These are phyloP conservation scores for Beris chalybata DNA, from an alignment of 2,888 invertebrate genomes.

Conservation along the genomic window DNA sequence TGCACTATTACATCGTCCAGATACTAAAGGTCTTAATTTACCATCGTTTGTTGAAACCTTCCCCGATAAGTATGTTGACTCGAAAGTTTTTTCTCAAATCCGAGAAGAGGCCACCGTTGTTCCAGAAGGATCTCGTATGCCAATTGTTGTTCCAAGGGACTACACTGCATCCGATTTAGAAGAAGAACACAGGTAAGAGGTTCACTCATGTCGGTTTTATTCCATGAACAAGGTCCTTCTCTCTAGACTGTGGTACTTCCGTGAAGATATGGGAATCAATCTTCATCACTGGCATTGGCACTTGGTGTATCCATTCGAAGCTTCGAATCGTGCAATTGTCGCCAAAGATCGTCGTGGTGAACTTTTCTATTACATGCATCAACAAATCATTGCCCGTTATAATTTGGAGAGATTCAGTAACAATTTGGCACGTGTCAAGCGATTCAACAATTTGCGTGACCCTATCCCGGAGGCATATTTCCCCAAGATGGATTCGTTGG, in stretches of 20 bases:
- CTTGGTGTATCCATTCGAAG: conserved; percentile 74
- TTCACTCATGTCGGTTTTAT: conserved; percentile 38
- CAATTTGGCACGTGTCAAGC: conserved; percentile 62
- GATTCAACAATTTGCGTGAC: conserved; percentile 64
- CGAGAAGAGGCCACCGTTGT: conserved; percentile 61
- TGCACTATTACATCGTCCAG: conserved; percentile 66
- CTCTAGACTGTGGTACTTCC: conserved; percentile 68
- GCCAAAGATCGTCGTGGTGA: conserved; percentile 75
- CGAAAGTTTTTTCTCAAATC: conserved; percentile 60
- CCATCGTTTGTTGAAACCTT: conserved; percentile 65
- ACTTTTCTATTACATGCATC: conserved; percentile 78
- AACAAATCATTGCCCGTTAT: conserved; percentile 64
- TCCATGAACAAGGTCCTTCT: not conserved
- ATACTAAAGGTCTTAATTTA: conserved; percentile 61
- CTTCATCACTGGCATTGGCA: conserved; percentile 64
- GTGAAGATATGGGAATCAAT: conserved; percentile 60
- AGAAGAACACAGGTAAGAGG: conserved; percentile 65
- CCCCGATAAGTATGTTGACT: conserved; percentile 64
- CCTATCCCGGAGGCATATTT: conserved; percentile 77
- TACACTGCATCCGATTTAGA: conserved; percentile 72
- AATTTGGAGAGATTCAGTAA: conserved; percentile 73
- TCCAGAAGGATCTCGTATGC: conserved; percentile 64
- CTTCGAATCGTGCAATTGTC: conserved; percentile 62
- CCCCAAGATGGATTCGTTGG: conserved; percentile 74
- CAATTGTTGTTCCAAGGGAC: conserved; percentile 60